Conservation (phyloP, 2,113 vertebrate species). For the Nothoprocta perdicaria region DNA sequence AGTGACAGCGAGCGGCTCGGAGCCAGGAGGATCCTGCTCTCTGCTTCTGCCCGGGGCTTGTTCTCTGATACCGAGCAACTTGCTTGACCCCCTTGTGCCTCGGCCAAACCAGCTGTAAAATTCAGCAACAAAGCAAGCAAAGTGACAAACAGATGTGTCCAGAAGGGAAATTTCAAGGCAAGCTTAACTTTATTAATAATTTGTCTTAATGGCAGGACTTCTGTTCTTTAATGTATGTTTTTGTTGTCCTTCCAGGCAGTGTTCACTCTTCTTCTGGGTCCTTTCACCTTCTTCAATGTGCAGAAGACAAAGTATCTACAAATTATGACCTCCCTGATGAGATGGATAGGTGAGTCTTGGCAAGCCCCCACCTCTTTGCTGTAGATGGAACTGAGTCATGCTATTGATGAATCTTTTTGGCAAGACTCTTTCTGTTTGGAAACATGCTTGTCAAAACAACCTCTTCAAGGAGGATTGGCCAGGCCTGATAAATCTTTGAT, state of each 20-base stretch:
- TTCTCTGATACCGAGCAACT: conserved; percentile 45
- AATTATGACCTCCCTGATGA: conserved; percentile 95
- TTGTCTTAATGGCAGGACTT: background rate
- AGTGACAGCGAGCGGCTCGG: background rate
- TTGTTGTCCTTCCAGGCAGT: conserved; percentile 75
- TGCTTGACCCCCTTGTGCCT: conserved; percentile 16
- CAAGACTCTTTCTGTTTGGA: background rate
- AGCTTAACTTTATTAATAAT: background rate
- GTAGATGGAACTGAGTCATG: background rate
- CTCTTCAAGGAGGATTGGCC: background rate
- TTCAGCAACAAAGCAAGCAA: background rate
- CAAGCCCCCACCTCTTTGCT: background rate
- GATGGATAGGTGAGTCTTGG: conserved; percentile 93
- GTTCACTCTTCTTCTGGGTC: conserved; percentile 91
- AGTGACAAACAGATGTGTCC: background rate
- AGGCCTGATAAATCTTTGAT: background rate
- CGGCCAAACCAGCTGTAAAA: background rate
- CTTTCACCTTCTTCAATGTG: conserved; percentile 96
- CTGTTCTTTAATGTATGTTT: background rate
- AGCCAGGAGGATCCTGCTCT: conserved; percentile 37
- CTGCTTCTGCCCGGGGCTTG: background rate
- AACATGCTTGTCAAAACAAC: background rate
- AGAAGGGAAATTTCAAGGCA: conserved; percentile 3
- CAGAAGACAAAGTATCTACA: conserved; percentile 99
- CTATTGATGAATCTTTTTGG: background rate